Base-by-base conservation (phyloP, 1,140 invertebrate species). In the Drosophila suzukii region DNA sequence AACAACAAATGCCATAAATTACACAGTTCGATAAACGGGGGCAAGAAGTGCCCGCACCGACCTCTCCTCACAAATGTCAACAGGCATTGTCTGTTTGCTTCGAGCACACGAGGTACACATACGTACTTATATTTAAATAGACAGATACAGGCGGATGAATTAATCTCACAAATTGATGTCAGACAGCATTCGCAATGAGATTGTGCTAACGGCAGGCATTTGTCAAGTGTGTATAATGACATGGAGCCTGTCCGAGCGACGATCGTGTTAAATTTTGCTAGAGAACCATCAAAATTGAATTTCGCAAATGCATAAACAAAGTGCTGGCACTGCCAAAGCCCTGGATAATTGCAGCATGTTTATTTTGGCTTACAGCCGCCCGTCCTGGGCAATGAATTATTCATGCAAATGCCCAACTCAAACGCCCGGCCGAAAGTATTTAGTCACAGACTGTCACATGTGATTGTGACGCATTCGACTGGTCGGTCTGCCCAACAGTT, bases 1-100 rank as follows among this genome's bases (percentile, higher is more conserved):
- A 85, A 86, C 81, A 85, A 78, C 81, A 81, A 85, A 86, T 86
- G 78, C 82, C 82, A 85, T 85, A 85, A 85, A 85, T 85, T 70
- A 81, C 78, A 78, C 49, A 78, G 74, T 54, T 78, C 82, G 68
- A 85, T 81, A 78, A 78, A 60, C 57, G 70, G 39, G 54, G 43
- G 53, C 68, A 57, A 75, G 59, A 27, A 67, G 50, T 44, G 27
- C 1, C 4, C 34, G 27, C 24, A 27, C 5, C 20, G 36, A 13
- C 30, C 34, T 13, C n/a, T 17, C 39, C 41, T 39, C 51, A 34
- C 61, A 67, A 75, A 81, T 81, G 82, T 75, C 82, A 81, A 75
- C 39, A 49, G 65, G 51, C 51, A 71, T 75, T 81, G 82, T 71
- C 60, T 70, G 82, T 75, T 66, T 59, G 68, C 57, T 34, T 46